Percentiles rank a stretch among this genome's conserved stretches.
These are phyloP conservation scores for Brenthis daphne DNA, from an alignment of 2,888 invertebrate species.

Conservation along the genomic window DNA sequence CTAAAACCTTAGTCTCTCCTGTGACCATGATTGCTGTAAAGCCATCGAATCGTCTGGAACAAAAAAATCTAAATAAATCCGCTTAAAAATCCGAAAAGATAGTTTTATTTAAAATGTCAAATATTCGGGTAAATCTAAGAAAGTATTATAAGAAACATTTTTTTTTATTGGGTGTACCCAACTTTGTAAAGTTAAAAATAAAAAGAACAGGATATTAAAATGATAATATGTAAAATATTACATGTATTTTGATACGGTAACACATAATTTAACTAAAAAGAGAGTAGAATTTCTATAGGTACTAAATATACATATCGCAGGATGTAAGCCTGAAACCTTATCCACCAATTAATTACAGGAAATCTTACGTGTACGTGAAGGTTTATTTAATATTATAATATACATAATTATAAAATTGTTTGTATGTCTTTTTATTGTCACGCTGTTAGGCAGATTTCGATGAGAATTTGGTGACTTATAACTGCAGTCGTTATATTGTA, in stretches of 20 bases:
- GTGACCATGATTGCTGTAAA: too few relatives aligned
- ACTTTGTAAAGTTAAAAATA: too few relatives aligned
- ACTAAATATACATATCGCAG: conserved; percentile 10
- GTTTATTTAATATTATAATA: background rate
- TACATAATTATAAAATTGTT: background rate
- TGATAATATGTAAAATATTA: background rate
- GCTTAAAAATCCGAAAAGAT: too few relatives aligned
- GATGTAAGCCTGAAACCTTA: conserved; percentile 23
- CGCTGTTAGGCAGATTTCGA: background rate
- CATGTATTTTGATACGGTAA: background rate
- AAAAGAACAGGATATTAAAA: too few relatives aligned
- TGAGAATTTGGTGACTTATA: background rate
- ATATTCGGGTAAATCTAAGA: too few relatives aligned
- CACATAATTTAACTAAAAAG: background rate
- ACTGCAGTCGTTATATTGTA: background rate
- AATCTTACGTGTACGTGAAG: conserved; percentile 6
- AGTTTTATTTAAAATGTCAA: too few relatives aligned
- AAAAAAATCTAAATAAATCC: too few relatives aligned
- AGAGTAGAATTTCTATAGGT: conserved; percentile 6
- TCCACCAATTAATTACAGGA: conserved; percentile 20
- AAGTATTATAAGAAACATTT: too few relatives aligned
- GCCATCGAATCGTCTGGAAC: too few relatives aligned
- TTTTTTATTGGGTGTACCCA: too few relatives aligned
- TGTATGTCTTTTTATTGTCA: background rate
- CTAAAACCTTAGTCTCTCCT: too few relatives aligned